Evolutionary conservation across 2,113 vertebrate species (phyloP).

Genomic region (Dolichallabes microphthalmus): DNA sequence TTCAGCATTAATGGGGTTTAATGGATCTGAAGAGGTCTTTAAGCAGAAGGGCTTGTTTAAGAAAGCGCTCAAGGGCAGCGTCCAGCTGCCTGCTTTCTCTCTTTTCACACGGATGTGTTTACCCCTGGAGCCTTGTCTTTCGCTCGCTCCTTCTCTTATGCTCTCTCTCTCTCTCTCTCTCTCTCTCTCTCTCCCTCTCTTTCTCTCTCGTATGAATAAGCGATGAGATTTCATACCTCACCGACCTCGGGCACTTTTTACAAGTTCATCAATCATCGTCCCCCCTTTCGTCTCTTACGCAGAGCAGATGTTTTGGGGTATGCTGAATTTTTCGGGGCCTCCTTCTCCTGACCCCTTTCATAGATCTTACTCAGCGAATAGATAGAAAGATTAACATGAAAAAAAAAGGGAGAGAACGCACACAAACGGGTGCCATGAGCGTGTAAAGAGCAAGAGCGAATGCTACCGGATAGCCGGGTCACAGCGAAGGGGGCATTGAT

Average conservation of each 20-base stretch:
- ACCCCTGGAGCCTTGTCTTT: constrained; percentile 44
- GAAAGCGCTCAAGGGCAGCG: constrained; percentile 48
- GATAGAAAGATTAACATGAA: constrained; percentile 8
- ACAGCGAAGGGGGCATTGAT: constrained; percentile 70
- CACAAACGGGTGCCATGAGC: constrained; percentile 25
- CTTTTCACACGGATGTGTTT: constrained; percentile 34
- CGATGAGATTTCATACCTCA: constrained; percentile 56
- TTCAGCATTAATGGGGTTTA: constrained; percentile 55
- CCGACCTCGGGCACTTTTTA: constrained; percentile 48
- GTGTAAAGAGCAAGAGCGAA: constrained; percentile 44
- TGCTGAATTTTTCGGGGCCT: constrained; percentile 23
- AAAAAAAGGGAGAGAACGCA: constrained; percentile 51
- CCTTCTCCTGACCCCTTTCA: constrained; percentile 41
- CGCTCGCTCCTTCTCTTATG: not conserved
- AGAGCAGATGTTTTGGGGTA: constrained; percentile 48
- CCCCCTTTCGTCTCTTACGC: not conserved
- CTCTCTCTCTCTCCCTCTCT: constrained; percentile 17
- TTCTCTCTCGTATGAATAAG: constrained; percentile 47
- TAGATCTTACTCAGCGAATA: constrained; percentile 46
- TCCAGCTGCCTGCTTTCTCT: constrained; percentile 35
- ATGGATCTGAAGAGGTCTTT: constrained; percentile 54
- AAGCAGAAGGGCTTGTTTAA: constrained; percentile 50
- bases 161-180: constrained; percentile 13
- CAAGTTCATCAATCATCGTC: constrained; percentile 56
- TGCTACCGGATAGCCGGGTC: constrained; percentile 49